These are phyloP conservation scores for Indicator indicator DNA, from an alignment of 2,113 vertebrate genomes.

Conservation along the genomic window DNA sequence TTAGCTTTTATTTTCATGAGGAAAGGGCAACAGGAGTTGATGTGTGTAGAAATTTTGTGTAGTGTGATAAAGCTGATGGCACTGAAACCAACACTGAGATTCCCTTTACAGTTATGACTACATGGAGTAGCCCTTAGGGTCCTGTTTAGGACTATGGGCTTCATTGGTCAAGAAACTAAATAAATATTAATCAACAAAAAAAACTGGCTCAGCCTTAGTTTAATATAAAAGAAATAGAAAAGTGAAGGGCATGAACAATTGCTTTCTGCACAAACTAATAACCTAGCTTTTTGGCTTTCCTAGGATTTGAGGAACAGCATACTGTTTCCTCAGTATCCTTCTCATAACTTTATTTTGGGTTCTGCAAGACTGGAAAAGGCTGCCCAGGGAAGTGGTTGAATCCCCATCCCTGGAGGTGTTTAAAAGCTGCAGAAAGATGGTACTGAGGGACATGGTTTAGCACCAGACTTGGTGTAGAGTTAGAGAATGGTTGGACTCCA, in stretches of 20 bases:
- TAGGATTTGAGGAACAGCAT: background rate
- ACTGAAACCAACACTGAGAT: background rate
- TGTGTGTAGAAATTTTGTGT: background rate
- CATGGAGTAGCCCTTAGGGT: background rate
- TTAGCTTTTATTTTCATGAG: background rate
- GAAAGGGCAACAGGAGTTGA: background rate
- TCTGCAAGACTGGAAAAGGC: too few relatives aligned
- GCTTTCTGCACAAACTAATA: background rate
- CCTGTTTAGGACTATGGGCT: background rate
- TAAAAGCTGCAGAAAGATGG: too few relatives aligned
- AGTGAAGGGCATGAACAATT: background rate
- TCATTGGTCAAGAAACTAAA: background rate
- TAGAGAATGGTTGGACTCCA: too few relatives aligned
- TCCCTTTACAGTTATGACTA: background rate
- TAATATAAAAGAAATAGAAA: background rate
- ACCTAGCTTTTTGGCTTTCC: background rate
- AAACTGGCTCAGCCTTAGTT: background rate
- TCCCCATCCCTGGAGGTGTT: too few relatives aligned
- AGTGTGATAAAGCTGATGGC: background rate
- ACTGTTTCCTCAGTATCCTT: background rate
- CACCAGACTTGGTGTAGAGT: too few relatives aligned
- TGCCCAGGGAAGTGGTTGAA: too few relatives aligned
- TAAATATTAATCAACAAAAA: background rate
- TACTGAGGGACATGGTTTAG: too few relatives aligned
- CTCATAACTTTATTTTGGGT: background rate